Evolutionary conservation across 2,888 invertebrate genomes (phyloP), one percentile per base, ranked within the genome.

Genomic region (Drosophila rubida): DNA sequence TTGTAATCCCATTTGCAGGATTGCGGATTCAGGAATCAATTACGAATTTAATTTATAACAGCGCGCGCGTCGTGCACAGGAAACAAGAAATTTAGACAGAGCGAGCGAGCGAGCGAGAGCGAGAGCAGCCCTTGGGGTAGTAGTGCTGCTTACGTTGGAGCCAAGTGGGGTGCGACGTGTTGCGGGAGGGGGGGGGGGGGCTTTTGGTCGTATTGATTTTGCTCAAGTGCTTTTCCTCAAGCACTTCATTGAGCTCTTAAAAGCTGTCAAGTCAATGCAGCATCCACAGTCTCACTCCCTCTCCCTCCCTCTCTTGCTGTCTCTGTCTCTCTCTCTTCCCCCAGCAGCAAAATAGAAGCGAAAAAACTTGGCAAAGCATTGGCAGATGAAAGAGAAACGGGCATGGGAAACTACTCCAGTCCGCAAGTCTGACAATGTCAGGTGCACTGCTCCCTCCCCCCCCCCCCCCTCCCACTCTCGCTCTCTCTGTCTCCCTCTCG

Each of bases 1-100:
- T 88, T 81, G 87, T 88, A 88, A 88, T 88, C 88, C 89, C 87
- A 89, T 88, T 88, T 88, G 83, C 85, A 81, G 77, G 87, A 89
- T 88, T 89, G 88, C 88, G 86, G 89, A 87, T 87, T 88, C 89
- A 89, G 88, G 86, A 88, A 88, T 88, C 88, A 88, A 89, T 88
- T 88, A 88, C 89, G 78, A 87, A 82, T 88, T 87, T 77, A 88
- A 88, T 88, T 84, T 84, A 84, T 88, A 88, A 75, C 78, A 86
- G 83, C 80, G 78, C 68, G 80, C 72, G 77, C 77, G 80, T 82
- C 69, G 54, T 70, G 67, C 54, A 75, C 72, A 83, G 78, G 79
- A 81, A 78, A 51, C 68, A 71, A 55, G 51, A 81, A 78, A 79
- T 78, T 81, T 78, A 78, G 76, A 75, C 57, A 55, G 41, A 44